Percentiles rank a stretch among this genome's conserved stretches.
Evolutionary conservation across 2,888 invertebrate species (phyloP).

Genomic region (Drepana falcataria): DNA sequence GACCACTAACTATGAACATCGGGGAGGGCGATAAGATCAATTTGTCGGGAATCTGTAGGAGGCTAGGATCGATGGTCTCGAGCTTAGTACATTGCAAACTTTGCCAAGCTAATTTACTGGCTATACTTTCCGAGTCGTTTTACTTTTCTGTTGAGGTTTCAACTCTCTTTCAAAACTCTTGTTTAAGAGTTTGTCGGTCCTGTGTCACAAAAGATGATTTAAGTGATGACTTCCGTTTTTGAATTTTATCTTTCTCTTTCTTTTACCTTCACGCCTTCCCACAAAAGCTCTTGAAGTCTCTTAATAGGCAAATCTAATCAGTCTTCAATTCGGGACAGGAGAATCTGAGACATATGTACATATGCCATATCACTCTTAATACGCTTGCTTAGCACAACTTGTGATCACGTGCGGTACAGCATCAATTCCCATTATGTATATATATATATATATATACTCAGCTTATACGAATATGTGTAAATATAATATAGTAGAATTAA

Average conservation of each 20-base stretch:
- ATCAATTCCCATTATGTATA: too few species aligned
- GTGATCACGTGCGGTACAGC: too few species aligned
- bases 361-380: too few species aligned
- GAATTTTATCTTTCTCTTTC: too few species aligned
- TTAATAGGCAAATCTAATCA: too few species aligned
- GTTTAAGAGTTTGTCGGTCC: not conserved
- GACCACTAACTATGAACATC: constrained; percentile 55
- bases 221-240: not conserved
- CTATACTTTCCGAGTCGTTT: constrained; percentile 23
- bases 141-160: constrained; percentile 31
- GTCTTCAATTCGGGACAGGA: too few species aligned
- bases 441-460: too few species aligned
- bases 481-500: constrained; percentile 6
- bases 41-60: constrained; percentile 31
- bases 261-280: too few species aligned
- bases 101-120: constrained; percentile 40
- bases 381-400: too few species aligned
- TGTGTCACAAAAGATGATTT: constrained; percentile 5
- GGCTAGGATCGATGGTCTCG: constrained; percentile 32
- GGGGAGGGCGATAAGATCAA: constrained; percentile 49
- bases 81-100: constrained; percentile 38
- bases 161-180: not conserved
- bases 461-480: too few species aligned
- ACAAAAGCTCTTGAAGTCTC: too few species aligned
- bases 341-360: too few species aligned